phyloP scores from a whole-genome alignment of 2,113 vertebrate genomes.

The Hippolais icterina region DNA sequence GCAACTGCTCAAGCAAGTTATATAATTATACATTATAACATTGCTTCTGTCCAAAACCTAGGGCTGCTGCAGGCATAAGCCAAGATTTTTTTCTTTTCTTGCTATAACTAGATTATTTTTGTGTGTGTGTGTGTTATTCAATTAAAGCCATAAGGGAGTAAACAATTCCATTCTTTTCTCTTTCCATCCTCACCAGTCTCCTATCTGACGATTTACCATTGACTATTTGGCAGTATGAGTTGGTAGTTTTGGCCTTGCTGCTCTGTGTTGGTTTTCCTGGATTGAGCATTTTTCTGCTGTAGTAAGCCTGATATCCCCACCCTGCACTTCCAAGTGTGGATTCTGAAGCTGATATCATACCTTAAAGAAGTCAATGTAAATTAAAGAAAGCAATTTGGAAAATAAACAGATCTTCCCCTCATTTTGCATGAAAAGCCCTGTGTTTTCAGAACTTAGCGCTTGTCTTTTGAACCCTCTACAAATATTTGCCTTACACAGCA shows the following conservation, averaged over 20 bases:
- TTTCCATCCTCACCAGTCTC: background rate
- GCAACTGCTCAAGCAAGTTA: conserved; percentile 69
- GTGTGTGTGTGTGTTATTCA: background rate
- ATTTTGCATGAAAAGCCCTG: background rate
- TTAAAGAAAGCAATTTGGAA: background rate
- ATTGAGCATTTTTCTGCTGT: background rate
- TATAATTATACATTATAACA: conserved; percentile 59
- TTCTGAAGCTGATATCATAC: background rate
- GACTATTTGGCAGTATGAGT: background rate
- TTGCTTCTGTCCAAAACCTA: conserved; percentile 63
- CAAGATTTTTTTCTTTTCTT: conserved; percentile 46
- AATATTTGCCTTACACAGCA: background rate
- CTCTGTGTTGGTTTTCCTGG: background rate
- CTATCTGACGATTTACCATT: background rate
- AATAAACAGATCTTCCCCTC: background rate
- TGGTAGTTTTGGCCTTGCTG: conserved; percentile 14
- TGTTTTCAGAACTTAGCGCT: background rate
- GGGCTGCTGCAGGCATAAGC: conserved; percentile 13
- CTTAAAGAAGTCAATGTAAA: background rate
- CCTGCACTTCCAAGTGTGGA: background rate
- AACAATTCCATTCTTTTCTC: background rate
- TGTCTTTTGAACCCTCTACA: background rate
- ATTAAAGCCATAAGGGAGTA: conserved; percentile 34
- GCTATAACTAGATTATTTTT: background rate
- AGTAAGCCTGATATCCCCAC: background rate